Percentiles rank a stretch among this genome's conserved stretches.
Conservation (phyloP, 2,888 invertebrate species). For the Epirrhoe alternata region DNA sequence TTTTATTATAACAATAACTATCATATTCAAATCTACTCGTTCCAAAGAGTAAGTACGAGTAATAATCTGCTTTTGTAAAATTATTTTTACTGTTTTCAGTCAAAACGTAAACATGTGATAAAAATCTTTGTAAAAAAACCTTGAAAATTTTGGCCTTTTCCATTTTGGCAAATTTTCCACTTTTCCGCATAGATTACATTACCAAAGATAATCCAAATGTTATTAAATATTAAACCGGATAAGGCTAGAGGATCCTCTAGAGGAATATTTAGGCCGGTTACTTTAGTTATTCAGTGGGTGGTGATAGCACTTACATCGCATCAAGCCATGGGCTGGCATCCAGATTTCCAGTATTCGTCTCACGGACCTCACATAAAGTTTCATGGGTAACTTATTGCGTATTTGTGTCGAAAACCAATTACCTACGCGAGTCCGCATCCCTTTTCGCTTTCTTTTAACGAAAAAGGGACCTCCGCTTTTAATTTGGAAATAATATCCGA, state of each 20-base stretch:
- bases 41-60: too few relatives aligned
- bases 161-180: background rate
- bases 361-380: slow-evolving; percentile 67
- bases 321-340: slow-evolving; percentile 48
- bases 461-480: slow-evolving; percentile 54
- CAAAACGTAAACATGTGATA: background rate
- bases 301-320: slow-evolving; percentile 55
- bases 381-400: slow-evolving; percentile 72
- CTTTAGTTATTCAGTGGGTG: slow-evolving; percentile 56
- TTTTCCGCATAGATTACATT: slow-evolving; percentile 9
- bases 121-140: background rate
- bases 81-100: too few relatives aligned
- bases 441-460: slow-evolving; percentile 50
- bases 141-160: background rate
- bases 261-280: slow-evolving; percentile 37
- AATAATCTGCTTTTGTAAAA: too few relatives aligned
- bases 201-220: slow-evolving; percentile 36
- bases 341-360: slow-evolving; percentile 55
- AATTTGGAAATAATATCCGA: slow-evolving; percentile 53
- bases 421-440: slow-evolving; percentile 58
- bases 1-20: too few relatives aligned
- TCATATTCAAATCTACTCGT: too few relatives aligned
- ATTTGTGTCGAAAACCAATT: slow-evolving; percentile 75
- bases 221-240: slow-evolving; percentile 39
- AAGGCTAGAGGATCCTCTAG: slow-evolving; percentile 38